Evolutionary conservation across 2,888 invertebrate genomes (phyloP), one percentile per base, ranked within the genome.

Genomic region (Melinaea marsaeus): DNA sequence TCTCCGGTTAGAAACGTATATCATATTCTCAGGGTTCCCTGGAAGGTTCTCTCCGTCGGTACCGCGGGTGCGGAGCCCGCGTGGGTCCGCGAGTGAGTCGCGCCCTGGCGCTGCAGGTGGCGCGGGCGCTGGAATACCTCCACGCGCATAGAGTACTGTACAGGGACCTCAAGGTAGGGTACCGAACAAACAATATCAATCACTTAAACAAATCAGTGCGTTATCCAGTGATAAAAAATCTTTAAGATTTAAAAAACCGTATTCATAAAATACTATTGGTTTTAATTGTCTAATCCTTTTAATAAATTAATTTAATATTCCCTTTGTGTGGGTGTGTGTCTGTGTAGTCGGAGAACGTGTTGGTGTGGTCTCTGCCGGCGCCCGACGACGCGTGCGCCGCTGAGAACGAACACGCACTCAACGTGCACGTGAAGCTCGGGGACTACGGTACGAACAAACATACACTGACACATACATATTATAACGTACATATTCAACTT

Each of bases 341-440:
- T 57, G 35, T 60, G n/a, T 96, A 99, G 92, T 97, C 98, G 0
- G 99, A 99, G 83, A 99, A 99, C 89, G 98, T 99, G 54, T 88
- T 99, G 3, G 99, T 99, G n/a, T 99, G 99, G 99, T 93, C 95
- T 70, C 94, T 99, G 90, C 99, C 99, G 0, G 91, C 93, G 33
- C 95, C 98, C 0, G 81, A 82, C 54, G 86, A 87, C 5, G 79
- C 85, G 0, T 92, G 93, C 58, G 92, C 92, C 64, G 93, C 94
- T 0, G 93, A 94, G 69, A 91, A 92, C 70, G 91, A 91, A 64
- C 70, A 78, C 0, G 76, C 86, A 0, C 71, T 88, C 0, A 79
- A 81, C 57, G 95, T 97, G 2, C 96, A 95, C 76, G 95, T 99
- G 59, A 99, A 98, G 83, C 93, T 99, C 4, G 99, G 99, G 0